Evolutionary conservation across 2,888 invertebrate species (phyloP).

Genomic region (Aquatica leii): DNA sequence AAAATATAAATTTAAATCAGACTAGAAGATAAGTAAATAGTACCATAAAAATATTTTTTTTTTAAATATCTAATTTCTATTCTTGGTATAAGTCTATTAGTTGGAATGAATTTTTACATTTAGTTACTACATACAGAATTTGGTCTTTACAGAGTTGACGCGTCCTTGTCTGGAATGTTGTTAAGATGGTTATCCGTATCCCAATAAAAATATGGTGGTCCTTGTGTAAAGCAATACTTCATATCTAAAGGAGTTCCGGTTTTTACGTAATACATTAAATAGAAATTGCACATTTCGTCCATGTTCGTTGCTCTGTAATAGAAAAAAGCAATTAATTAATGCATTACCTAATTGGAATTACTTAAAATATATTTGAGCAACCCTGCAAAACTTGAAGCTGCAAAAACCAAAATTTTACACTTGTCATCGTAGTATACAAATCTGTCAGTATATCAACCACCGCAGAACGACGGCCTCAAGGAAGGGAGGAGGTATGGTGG

Average conservation of each 20-base stretch:
- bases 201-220: slow-evolving; percentile 90
- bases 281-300: slow-evolving; percentile 97
- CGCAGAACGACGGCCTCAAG: too few relatives aligned
- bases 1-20: slow-evolving; percentile 1
- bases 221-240: slow-evolving; percentile 84
- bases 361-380: too few relatives aligned
- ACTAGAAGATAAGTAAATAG: slow-evolving; percentile 10
- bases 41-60: slow-evolving; percentile 8
- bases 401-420: too few relatives aligned
- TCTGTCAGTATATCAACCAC: too few relatives aligned
- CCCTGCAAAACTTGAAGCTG: too few relatives aligned
- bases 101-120: slow-evolving; percentile 20
- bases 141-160: slow-evolving; percentile 63
- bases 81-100: slow-evolving; percentile 16
- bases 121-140: slow-evolving; percentile 9
- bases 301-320: slow-evolving; percentile 83
- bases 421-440: too few relatives aligned
- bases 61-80: too few relatives aligned
- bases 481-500: too few relatives aligned
- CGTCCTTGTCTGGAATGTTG: slow-evolving; percentile 79
- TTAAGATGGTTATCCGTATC: slow-evolving; percentile 68
- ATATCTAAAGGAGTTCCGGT: slow-evolving; percentile 75
- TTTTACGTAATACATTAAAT: slow-evolving; percentile 92
- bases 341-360: too few relatives aligned
- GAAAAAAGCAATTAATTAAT: slow-evolving; percentile 41